Evolutionary conservation across 2,888 invertebrate genomes (phyloP), one percentile per base, ranked within the genome.

Genomic region (Malthinus seriepunctatus): DNA sequence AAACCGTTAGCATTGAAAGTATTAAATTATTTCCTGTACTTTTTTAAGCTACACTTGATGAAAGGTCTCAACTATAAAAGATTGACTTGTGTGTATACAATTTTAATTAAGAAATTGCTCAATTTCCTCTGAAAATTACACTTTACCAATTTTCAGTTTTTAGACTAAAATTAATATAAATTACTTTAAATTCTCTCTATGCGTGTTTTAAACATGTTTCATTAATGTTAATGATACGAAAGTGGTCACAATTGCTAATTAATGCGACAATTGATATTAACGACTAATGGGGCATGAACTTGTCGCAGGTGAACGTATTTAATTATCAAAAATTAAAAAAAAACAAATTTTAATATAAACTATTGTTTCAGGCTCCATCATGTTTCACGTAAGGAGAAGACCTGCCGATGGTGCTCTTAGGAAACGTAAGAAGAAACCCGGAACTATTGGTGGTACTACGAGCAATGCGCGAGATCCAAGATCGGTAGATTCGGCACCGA

Each of bases 351-450:
- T 23, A 23, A 23, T 23, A 2, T 2, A 23, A 5, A 23, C 23
- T 5, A 5, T 23, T 23, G 23, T 23, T 23, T 49, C 80, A 93
- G 96, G 96, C 80, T 95, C 95, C 73, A 92, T 97, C 76, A 97
- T 96, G 91, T 97, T 97, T 80, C 97, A 97, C 82, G 93, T 97
- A 78, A 86, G 95, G 75, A 86, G 95, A 76, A 86, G 95, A 75
- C 94, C 97, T 68, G 91, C 93, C 48, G 96, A 96, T 78, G 88
- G 91, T 72, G 94, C 93, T 64, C 87, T 94, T 62, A 88, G 95
- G 68, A 88, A 94, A 70, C 92, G 95, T 84, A 95, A 95, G 84
- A 89, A 89, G 78, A 85, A 86, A 76, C 82, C 83, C 52, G 83
- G 84, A 10, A 82, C 81, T 12, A 68, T 77, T 33, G 76, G 77